phyloP scores from a whole-genome alignment of 2,113 vertebrate genomes.

The Heptranchias perlo region DNA sequence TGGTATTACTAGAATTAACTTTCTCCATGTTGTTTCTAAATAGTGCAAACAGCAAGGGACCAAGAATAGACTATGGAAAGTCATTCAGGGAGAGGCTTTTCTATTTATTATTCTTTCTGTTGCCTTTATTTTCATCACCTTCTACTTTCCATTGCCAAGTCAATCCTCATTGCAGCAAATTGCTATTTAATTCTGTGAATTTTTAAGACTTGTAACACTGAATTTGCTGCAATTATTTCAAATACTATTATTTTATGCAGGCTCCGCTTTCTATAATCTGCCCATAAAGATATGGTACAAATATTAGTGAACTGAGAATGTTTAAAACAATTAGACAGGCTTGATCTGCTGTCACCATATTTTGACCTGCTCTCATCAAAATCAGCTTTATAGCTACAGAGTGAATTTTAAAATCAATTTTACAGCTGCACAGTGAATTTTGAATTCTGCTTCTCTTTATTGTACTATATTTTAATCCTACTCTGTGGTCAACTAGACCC shows the following conservation, averaged over 20 bases:
- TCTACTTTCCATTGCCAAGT: background rate
- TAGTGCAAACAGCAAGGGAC: background rate
- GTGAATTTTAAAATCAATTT: background rate
- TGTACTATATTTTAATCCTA: background rate
- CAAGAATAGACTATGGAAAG: background rate
- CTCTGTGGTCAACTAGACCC: background rate
- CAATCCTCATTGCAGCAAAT: background rate
- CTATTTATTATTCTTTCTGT: background rate
- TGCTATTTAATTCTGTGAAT: background rate
- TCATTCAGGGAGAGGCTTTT: background rate
- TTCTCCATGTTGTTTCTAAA: background rate
- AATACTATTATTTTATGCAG: background rate
- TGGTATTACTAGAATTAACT: background rate
- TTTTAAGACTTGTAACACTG: background rate
- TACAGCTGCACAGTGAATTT: background rate
- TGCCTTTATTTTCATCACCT: background rate
- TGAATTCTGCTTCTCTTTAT: too few relatives aligned
- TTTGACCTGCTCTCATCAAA: slow-evolving; percentile 31
- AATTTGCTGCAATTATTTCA: background rate
- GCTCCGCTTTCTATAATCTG: background rate
- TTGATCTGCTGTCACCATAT: background rate
- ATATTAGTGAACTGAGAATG: too few relatives aligned
- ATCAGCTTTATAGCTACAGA: background rate
- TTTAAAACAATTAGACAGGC: background rate
- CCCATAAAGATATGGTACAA: background rate